Evolutionary conservation across 2,888 invertebrate species (phyloP).

Genomic region (Aleiodes leptofemur): DNA sequence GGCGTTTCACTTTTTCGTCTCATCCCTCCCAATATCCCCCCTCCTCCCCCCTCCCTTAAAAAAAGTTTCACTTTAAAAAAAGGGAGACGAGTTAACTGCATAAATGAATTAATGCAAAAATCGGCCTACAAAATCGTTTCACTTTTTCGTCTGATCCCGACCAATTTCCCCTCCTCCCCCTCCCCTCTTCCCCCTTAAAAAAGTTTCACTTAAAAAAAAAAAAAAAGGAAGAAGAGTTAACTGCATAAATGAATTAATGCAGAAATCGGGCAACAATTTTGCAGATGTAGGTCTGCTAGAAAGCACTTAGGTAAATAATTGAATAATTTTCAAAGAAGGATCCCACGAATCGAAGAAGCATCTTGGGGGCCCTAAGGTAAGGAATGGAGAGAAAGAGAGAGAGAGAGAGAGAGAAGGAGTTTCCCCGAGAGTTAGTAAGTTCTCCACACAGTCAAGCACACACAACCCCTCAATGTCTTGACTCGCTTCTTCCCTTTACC

Average conservation of each 20-base stretch:
- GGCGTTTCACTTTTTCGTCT: no score
- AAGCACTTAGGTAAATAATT: constrained; percentile 74
- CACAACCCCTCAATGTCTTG: constrained; percentile 30
- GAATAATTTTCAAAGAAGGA: constrained; percentile 71
- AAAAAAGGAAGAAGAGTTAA: background rate
- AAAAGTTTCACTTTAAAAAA: no score
- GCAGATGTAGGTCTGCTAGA: constrained; percentile 67
- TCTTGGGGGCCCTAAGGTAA: constrained; percentile 1
- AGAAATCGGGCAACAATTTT: constrained; percentile 54
- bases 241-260: background rate
- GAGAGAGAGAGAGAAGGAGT: constrained; percentile 26
- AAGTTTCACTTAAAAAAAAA: no score
- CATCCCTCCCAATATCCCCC: no score
- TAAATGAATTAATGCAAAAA: no score
- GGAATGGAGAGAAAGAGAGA: constrained; percentile 31
- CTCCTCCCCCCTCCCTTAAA: no score
- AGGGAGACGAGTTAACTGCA: no score
- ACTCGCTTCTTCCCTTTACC: constrained; percentile 21
- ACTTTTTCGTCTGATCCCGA: no score
- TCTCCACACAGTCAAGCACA: background rate
- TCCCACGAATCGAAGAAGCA: constrained; percentile 65
- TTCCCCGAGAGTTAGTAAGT: background rate
- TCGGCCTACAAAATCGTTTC: no score
- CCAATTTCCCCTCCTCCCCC: no score
- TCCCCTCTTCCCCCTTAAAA: no score